Evolutionary conservation across 2,113 vertebrate species (phyloP).

Genomic region (Madoqua kirkii): DNA sequence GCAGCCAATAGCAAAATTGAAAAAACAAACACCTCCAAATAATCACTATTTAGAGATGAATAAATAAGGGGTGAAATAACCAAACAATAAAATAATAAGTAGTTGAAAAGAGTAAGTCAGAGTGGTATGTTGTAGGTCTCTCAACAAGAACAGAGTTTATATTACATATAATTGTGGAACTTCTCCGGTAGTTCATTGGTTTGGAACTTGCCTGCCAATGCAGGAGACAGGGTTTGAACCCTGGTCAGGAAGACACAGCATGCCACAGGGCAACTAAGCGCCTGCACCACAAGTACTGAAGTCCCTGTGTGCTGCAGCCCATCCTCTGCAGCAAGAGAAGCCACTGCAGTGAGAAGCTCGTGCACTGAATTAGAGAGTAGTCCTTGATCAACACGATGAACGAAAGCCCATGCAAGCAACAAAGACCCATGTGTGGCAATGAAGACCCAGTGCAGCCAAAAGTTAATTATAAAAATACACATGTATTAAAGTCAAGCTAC

Average conservation of each 20-base stretch:
- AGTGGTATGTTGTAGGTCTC: background rate
- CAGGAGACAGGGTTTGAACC: background rate
- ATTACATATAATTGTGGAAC: background rate
- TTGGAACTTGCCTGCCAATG: background rate
- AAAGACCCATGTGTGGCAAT: accelerated
- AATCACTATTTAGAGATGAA: background rate
- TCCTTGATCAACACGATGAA: background rate
- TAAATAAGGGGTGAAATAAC: background rate
- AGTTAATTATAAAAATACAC: background rate
- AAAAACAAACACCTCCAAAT: background rate
- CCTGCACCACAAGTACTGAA: background rate
- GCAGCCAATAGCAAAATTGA: background rate
- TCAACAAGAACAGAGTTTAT: background rate
- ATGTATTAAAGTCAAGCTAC: background rate
- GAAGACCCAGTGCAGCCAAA: background rate
- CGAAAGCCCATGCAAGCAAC: background rate
- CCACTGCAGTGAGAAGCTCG: accelerated
- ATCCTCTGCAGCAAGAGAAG: background rate
- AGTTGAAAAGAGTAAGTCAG: background rate
- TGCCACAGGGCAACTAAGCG: background rate
- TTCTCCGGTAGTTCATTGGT: background rate
- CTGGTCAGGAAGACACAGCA: background rate
- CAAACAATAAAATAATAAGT: background rate
- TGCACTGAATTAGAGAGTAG: background rate
- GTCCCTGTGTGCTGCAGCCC: accelerated